These are phyloP conservation scores for Orientallactaga bullata DNA, from an alignment of 2,113 vertebrate species.

Conservation along the genomic window DNA sequence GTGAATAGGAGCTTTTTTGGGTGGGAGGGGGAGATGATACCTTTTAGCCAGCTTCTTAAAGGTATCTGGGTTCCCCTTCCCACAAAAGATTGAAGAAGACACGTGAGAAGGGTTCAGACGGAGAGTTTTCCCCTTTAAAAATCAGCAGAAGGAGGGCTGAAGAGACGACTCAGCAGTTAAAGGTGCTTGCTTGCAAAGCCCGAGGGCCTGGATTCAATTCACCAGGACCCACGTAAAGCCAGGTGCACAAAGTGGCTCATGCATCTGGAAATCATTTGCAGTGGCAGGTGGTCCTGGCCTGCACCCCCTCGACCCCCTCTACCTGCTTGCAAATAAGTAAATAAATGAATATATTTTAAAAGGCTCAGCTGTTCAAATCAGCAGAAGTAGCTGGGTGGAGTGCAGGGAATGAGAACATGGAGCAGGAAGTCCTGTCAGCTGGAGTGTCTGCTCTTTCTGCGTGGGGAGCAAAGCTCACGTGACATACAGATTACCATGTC, in stretches of 20 bases:
- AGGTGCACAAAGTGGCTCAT: no score
- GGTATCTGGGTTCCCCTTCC: not conserved
- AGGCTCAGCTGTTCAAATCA: not conserved
- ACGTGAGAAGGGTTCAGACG: not conserved
- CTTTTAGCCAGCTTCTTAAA: not conserved
- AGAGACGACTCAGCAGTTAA: no score
- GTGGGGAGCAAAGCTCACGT: not conserved
- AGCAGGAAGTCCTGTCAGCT: not conserved
- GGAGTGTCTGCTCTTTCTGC: not conserved
- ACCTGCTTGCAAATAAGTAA: no score
- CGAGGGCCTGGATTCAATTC: no score
- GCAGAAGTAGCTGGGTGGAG: not conserved
- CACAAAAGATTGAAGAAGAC: not conserved
- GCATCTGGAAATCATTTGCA: no score
- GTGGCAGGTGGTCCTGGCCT: no score
- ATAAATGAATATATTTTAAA: no score
- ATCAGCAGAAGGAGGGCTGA: no score
- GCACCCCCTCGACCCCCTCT: no score
- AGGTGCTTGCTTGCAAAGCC: no score
- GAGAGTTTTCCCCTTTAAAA: not conserved
- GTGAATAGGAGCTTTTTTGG: not conserved
- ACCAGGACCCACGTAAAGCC: no score
- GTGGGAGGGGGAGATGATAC: not conserved
- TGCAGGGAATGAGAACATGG: not conserved
- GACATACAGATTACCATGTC: not conserved